Percentiles rank a stretch among this genome's conserved stretches.
Evolutionary conservation across 2,888 invertebrate genomes (phyloP).

Genomic region (Cetonia aurata): DNA sequence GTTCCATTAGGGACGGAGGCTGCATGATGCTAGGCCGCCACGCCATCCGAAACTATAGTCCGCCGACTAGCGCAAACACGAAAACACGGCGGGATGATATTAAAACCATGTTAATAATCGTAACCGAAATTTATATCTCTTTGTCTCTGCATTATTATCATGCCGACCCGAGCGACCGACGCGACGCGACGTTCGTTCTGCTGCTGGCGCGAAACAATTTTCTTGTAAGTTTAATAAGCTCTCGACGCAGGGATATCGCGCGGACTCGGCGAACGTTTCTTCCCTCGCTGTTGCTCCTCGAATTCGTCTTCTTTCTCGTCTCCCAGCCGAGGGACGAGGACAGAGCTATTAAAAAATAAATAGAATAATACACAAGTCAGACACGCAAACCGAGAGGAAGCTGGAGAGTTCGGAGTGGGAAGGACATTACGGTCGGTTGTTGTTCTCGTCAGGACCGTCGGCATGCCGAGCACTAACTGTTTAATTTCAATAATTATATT

Average conservation of each 20-base stretch:
- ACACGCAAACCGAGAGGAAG: not conserved
- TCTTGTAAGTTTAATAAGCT: slow-evolving; percentile 20
- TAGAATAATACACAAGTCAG: not conserved
- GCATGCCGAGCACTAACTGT: slow-evolving; percentile 1
- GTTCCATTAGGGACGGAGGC: no score
- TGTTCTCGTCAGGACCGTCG: not conserved
- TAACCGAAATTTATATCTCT: slow-evolving; percentile 16
- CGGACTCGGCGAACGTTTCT: not conserved
- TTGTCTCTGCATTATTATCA: slow-evolving; percentile 10
- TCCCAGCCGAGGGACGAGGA: no score
- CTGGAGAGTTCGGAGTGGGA: not conserved
- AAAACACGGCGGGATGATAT: not conserved
- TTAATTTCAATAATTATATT: slow-evolving; percentile 29
- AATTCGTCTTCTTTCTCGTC: not conserved
- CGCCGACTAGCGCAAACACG: no score
- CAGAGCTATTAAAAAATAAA: not conserved
- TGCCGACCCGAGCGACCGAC: not conserved
- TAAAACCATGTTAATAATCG: slow-evolving; percentile 25
- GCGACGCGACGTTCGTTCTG: not conserved
- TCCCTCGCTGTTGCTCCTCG: not conserved
- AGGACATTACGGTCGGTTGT: not conserved
- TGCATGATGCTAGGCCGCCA: no score
- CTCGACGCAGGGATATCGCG: not conserved
- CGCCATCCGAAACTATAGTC: no score
- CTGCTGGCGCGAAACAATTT: slow-evolving; percentile 5